Evolutionary conservation across 2,888 invertebrate genomes (phyloP).

Genomic region (Thelaira solivaga): DNA sequence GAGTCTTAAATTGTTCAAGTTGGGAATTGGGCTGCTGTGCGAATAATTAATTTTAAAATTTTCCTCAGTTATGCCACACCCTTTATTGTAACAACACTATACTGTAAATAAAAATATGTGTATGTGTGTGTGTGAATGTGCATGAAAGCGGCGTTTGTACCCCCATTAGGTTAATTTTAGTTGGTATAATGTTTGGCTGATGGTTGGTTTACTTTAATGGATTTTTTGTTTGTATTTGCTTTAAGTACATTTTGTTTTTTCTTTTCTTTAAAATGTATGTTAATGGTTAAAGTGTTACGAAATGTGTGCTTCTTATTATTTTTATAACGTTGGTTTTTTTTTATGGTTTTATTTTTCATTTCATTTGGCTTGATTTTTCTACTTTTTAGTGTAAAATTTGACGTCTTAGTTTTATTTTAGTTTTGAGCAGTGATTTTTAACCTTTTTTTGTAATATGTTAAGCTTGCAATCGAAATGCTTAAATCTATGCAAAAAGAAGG

Average conservation of each 20-base stretch:
- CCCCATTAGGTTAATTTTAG: constrained; percentile 39
- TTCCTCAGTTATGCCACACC: too few relatives aligned
- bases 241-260: constrained; percentile 8
- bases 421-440: too few relatives aligned
- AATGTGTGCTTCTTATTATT: constrained; percentile 23
- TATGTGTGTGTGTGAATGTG: background rate
- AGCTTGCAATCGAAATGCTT: too few relatives aligned
- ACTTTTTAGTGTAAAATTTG: too few relatives aligned
- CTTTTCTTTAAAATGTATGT: constrained; percentile 54
- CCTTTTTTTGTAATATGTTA: too few relatives aligned
- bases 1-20: too few relatives aligned
- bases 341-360: background rate
- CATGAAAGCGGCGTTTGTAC: constrained; percentile 2
- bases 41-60: too few relatives aligned
- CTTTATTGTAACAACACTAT: too few relatives aligned
- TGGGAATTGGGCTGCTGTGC: too few relatives aligned
- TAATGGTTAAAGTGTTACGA: constrained; percentile 58
- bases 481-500: too few relatives aligned
- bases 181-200: constrained; percentile 17
- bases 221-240: background rate
- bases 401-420: too few relatives aligned
- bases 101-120: too few relatives aligned
- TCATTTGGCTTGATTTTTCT: constrained; percentile 7
- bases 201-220: constrained; percentile 44
- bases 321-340: background rate